Conservation (phyloP, 2,888 invertebrate species). For the Philereme vetulata region DNA sequence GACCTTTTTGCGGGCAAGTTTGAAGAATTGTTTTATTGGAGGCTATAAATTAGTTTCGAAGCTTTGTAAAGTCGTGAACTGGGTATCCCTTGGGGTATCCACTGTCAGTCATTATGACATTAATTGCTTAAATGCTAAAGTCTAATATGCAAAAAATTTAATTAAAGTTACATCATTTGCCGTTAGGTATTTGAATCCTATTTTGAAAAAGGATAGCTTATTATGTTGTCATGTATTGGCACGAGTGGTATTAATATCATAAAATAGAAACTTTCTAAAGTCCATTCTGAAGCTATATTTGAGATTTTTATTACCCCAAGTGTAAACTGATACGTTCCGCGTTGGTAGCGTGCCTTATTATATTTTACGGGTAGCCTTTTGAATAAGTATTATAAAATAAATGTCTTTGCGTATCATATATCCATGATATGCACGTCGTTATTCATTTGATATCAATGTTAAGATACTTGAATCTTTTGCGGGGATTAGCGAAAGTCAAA, state of each 20-base stretch:
- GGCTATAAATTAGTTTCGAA: conserved; percentile 70
- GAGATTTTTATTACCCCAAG: conserved; percentile 63
- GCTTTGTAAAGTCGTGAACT: conserved; percentile 51
- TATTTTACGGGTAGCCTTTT: conserved; percentile 34
- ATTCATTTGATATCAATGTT: not conserved
- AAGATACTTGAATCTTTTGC: too few species aligned
- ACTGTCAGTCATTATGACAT: conserved; percentile 56
- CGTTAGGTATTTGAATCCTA: conserved; percentile 1
- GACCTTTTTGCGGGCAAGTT: conserved; percentile 75
- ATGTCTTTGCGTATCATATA: conserved; percentile 8
- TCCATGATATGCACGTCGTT: conserved; percentile 10
- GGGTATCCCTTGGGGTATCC: conserved; percentile 51
- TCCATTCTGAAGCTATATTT: conserved; percentile 18
- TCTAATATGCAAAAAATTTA: conserved; percentile 11
- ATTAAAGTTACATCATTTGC: conserved; percentile 5
- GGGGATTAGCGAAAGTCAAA: too few species aligned
- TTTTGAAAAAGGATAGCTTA: not conserved
- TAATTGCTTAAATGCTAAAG: conserved; percentile 54
- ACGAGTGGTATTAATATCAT: not conserved
- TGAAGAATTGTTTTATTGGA: conserved; percentile 80
- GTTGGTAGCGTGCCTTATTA: conserved; percentile 56
- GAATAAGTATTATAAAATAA: conserved; percentile 20
- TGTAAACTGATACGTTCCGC: conserved; percentile 62
- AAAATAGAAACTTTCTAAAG: conserved; percentile 8
- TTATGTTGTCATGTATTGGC: not conserved